Base-by-base conservation (phyloP, 1,140 invertebrate species). In the Vanessa atalanta region DNA sequence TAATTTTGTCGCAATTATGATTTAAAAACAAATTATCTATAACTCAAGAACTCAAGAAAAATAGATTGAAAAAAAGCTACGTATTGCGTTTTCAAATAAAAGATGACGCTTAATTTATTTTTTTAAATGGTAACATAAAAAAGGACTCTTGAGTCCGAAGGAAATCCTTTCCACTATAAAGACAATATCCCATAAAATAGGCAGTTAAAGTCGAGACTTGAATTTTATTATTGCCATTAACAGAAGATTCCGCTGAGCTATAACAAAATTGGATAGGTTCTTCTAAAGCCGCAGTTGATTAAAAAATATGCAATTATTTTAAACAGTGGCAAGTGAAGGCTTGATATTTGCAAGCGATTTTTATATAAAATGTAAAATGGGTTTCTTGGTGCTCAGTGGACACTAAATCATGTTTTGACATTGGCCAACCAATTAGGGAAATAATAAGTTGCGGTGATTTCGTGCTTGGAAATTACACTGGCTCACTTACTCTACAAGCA, bases 151-250 rank as follows among this genome's bases (percentile, higher is more conserved):
- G 13, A 15, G 53, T 57, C 16, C 53, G 53, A 57, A 57, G 53
- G 8, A 57, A 57, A 57, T 57, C 53, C 53, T 23, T 23, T 23
- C 20, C 16, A 57, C 53, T 43, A 72, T 43, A 64, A 67, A 61
- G 65, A 43, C 55, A 16, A n/a, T 65, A 64, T 16, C 65, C 55
- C 65, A 72, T 75, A 75, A 79, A 75, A 73, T 67, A n/a, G 71
- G 23, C 63, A 50, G 47, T 68, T 67, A 79, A 79, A 73, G 65
- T 55, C 51, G 48, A 50, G 51, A 57, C 53, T 57, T 57, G 53
- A 57, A 57, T 20, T 57, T 57, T 57, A 57, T 57, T 57, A 23
- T 57, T 23, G 65, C 53, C 72, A 64, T 64, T 47, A 70, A 55
- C 55, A 60, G n/a, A 43, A 64, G 65, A 65, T 65, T 55, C 57